Evolutionary conservation across 2,888 invertebrate genomes (phyloP).

Genomic region (Nesidiocoris tenuis): DNA sequence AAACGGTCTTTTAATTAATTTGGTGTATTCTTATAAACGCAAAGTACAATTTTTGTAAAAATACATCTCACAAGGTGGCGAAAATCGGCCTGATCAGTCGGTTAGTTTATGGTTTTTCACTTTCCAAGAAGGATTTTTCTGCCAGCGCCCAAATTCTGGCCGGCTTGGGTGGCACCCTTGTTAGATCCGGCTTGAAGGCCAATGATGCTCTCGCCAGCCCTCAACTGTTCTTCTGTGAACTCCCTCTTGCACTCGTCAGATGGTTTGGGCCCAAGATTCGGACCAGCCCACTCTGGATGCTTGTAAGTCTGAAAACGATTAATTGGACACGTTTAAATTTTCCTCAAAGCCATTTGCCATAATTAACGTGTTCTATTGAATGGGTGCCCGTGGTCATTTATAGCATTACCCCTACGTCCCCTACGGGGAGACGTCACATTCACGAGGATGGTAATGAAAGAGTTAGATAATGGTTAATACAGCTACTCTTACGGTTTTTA

Average conservation of each 20-base stretch:
- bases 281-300: constrained; percentile 81
- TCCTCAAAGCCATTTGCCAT: no score
- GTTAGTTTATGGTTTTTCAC: constrained; percentile 57
- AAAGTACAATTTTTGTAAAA: not conserved
- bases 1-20: not conserved
- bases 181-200: constrained; percentile 95
- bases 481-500: no score
- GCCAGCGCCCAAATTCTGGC: constrained; percentile 84
- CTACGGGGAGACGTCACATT: no score
- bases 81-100: not conserved
- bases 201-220: constrained; percentile 84
- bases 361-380: no score
- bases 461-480: no score
- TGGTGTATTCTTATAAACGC: not conserved
- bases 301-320: constrained; percentile 70
- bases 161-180: constrained; percentile 92
- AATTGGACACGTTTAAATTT: no score
- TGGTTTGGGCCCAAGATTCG: constrained; percentile 91
- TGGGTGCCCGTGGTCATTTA: no score
- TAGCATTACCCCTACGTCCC: no score
- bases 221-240: constrained; percentile 87
- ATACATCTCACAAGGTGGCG: not conserved
- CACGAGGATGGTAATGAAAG: no score
- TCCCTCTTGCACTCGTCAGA: constrained; percentile 91
- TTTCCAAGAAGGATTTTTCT: constrained; percentile 90